Conservation (phyloP, 2,113 vertebrate genomes). For the Sinocyclocheilus maitianheensis region DNA sequence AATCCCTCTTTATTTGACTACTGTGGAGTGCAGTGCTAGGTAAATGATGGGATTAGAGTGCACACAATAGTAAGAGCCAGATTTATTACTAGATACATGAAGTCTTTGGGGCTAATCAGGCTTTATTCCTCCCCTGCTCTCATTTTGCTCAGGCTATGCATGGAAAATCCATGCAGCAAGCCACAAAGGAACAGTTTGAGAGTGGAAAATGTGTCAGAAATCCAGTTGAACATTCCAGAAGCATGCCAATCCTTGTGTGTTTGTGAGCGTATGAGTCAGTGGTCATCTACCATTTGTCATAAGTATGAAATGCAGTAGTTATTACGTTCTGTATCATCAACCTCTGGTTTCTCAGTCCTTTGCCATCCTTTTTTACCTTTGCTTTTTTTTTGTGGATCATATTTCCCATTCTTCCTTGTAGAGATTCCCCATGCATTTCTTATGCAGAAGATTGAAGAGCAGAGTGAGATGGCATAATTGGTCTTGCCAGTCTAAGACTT, state of each 20-base stretch:
- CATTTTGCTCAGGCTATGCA: neutral
- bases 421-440: neutral
- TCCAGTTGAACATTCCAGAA: constrained; percentile 26
- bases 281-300: constrained; percentile 36
- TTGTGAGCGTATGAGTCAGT: neutral
- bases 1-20: neutral
- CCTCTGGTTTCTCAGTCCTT: neutral
- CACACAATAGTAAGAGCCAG: neutral
- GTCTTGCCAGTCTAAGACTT: constrained; percentile 44
- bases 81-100: constrained; percentile 34
- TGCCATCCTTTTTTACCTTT: neutral
- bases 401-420: neutral
- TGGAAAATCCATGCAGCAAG: constrained; percentile 46
- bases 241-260: constrained; percentile 25
- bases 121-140: neutral
- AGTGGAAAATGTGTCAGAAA: constrained; percentile 36
- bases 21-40: neutral
- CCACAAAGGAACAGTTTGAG: constrained; percentile 31
- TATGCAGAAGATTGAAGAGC: neutral
- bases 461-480: neutral
- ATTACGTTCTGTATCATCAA: constrained; percentile 44
- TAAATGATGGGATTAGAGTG: neutral
- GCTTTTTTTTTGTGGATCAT: neutral
- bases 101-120: constrained; percentile 10
- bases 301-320: constrained; percentile 29